These are phyloP conservation scores for Orthonyx spaldingii DNA, from an alignment of 2,113 vertebrate genomes.

Conservation along the genomic window DNA sequence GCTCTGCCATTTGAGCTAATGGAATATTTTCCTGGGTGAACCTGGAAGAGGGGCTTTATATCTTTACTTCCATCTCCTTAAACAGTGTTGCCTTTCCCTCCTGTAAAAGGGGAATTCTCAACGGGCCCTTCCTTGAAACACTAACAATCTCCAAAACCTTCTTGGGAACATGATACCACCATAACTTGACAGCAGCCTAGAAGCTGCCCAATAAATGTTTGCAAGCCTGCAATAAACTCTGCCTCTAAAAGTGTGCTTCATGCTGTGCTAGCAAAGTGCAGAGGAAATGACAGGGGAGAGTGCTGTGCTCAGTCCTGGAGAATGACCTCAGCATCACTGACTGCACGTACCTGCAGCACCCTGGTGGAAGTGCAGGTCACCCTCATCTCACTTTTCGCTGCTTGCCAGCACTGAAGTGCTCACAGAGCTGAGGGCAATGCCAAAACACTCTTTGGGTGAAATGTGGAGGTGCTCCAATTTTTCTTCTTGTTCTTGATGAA, in stretches of 20 bases:
- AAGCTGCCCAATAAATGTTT: constrained; percentile 69
- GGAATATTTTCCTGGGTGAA: constrained; percentile 28
- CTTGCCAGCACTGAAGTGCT: background rate
- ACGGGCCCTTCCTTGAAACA: constrained; percentile 25
- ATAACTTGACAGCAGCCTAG: constrained; percentile 68
- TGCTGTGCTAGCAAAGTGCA: constrained; percentile 50
- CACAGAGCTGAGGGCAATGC: rapidly evolving
- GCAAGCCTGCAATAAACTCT: constrained; percentile 67
- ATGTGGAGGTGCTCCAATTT: background rate
- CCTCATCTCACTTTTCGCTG: background rate
- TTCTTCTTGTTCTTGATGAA: background rate
- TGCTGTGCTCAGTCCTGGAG: background rate
- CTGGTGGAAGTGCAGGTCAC: background rate
- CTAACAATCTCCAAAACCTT: constrained; percentile 56
- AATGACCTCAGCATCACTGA: background rate
- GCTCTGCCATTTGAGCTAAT: constrained; percentile 34
- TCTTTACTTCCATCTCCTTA: constrained; percentile 30
- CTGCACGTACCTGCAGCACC: background rate
- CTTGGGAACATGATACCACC: constrained; percentile 57
- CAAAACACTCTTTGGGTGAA: background rate
- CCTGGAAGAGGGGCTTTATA: background rate
- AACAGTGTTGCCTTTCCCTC: constrained; percentile 59
- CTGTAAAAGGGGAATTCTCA: constrained; percentile 66
- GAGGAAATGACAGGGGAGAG: constrained; percentile 59
- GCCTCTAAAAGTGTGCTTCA: constrained; percentile 49